These are phyloP conservation scores for Parochlus steinenii DNA, from an alignment of 2,888 invertebrate species.

Conservation along the genomic window DNA sequence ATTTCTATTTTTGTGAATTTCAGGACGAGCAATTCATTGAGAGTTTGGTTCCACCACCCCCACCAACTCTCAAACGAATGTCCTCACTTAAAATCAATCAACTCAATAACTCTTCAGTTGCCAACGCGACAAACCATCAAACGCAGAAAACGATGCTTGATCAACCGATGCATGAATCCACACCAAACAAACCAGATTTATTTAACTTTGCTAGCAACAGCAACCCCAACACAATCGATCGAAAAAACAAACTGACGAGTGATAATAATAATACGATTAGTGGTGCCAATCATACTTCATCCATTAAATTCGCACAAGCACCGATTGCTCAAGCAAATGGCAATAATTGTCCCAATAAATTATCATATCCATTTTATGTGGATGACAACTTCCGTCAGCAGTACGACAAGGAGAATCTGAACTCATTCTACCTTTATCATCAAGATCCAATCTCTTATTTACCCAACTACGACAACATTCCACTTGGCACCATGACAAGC, in stretches of 20 bases:
- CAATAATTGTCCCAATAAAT: constrained; percentile 8
- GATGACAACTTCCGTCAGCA: constrained; percentile 2
- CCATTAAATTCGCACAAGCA: too few relatives aligned
- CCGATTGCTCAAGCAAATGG: background rate
- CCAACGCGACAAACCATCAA: constrained; percentile 9
- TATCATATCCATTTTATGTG: constrained; percentile 10
- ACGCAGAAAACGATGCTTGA: background rate
- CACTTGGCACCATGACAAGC: constrained; percentile 19
- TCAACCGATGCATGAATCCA: background rate
- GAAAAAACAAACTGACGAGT: too few relatives aligned
- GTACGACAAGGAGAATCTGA: constrained; percentile 13
- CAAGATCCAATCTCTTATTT: constrained; percentile 16
- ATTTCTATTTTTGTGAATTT: too few relatives aligned
- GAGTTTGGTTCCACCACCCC: constrained; percentile 10
- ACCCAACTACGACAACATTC: constrained; percentile 15
- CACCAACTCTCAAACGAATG: constrained; percentile 3
- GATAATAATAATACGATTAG: too few relatives aligned
- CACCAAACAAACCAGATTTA: constrained; percentile 10
- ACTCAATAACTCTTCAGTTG: background rate
- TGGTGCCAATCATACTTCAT: too few relatives aligned
- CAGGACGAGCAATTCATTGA: too few relatives aligned
- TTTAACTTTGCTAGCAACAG: constrained; percentile 10
- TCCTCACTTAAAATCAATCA: constrained; percentile 2
- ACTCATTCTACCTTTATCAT: constrained; percentile 17
- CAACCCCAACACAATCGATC: too few relatives aligned